phyloP scores from a whole-genome alignment of 2,888 invertebrate species.

The Nephrotoma flavescens region DNA sequence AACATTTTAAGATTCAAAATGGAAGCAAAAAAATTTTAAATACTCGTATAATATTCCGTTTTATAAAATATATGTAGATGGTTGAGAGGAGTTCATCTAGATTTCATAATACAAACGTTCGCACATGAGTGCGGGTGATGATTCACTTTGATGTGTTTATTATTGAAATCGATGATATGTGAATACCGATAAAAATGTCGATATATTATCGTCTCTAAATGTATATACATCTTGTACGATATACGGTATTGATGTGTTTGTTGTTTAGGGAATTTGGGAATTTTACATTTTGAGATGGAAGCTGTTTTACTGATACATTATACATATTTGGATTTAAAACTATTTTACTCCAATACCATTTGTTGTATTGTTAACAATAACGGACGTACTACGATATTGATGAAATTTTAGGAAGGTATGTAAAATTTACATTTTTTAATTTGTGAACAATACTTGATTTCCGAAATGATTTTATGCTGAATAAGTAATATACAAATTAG shows the following conservation, averaged over 20 bases:
- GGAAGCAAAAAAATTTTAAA: background rate
- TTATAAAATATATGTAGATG: background rate
- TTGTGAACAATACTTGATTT: too few relatives aligned
- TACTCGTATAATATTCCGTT: background rate
- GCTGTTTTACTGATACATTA: too few relatives aligned
- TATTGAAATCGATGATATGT: background rate
- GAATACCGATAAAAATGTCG: background rate
- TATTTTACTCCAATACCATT: too few relatives aligned
- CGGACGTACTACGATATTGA: too few relatives aligned
- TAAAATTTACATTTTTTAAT: too few relatives aligned
- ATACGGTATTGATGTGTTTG: background rate
- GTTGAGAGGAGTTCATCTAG: background rate
- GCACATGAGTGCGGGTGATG: background rate
- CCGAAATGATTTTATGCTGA: too few relatives aligned
- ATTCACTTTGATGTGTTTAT: background rate
- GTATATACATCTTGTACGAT: background rate
- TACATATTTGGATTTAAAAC: too few relatives aligned
- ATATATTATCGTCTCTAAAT: background rate
- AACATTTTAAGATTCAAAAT: background rate
- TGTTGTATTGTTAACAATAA: too few relatives aligned
- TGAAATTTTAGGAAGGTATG: too few relatives aligned
- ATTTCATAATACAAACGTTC: background rate
- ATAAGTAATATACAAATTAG: too few relatives aligned
- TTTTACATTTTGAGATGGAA: background rate
- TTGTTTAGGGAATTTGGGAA: background rate